Base-by-base conservation (phyloP, 2,113 vertebrate genomes). In the Phyllopteryx taeniolatus region DNA sequence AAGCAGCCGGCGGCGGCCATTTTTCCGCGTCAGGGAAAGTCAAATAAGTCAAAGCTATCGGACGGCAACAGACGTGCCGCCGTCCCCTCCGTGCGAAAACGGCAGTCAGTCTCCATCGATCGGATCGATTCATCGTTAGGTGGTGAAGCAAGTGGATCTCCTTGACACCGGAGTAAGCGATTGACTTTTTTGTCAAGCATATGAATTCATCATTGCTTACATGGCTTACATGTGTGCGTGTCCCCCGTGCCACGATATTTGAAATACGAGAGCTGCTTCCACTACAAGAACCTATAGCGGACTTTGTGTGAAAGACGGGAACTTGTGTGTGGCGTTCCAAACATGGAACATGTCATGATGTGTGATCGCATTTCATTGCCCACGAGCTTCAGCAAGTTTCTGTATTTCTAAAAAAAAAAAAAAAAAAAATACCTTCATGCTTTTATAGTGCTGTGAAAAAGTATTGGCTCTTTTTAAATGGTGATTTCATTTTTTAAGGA, bases 11-110 rank as follows among this genome's bases (percentile, higher is more conserved):
- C 71, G 17, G 65, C 74, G 9, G 67, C 84, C 87, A 87, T 86
- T 82, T 75, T 77, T 88, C 84, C 71, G 79, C 85, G 86, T 90
- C 90, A 87, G 81, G 82, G 71, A 86, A 85, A 90, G 90, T 89
- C 88, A 78, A 90, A 90, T 89, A 88, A 90, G 89, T 90, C 89
- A 90, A 90, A 91, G 88, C 86, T 90, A 89, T 90, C 90, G 39
- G 43, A 88, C 79, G 84, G 84, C 86, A 85, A 89, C 89, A 91
- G 87, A 91, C 86, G 44, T n/a, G 11, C 22, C 56, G 11, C 22
- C 12, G 74, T 60, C 68, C 64, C 17, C 33, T 17, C 70, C 57
- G 10, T 46, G 66, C 79, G 79, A 76, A 73, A 86, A 83, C 73
- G 79, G 74, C 22, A 78, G 78, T 82, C 65, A 35, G 79, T 83